A percentile compares a stretch with the other conserved stretches of the same genome.
Evolutionary conservation across 2,113 vertebrate species (phyloP).

Genomic region (Etheostoma spectabile): DNA sequence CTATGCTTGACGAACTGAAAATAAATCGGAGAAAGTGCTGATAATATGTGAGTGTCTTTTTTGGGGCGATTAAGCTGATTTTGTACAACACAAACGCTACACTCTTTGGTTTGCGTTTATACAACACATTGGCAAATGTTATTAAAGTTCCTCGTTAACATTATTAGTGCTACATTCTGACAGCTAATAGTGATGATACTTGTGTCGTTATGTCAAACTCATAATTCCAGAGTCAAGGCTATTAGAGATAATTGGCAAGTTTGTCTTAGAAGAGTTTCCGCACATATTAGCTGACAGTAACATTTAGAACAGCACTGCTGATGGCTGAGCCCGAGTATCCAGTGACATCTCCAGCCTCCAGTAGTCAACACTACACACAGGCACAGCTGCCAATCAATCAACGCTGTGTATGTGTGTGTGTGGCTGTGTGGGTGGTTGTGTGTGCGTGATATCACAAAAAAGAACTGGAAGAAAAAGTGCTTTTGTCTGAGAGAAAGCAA

Average conservation of each 20-base stretch:
- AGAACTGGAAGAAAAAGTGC: not conserved
- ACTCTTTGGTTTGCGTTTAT: not conserved
- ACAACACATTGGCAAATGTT: not conserved
- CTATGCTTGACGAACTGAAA: conserved; percentile 80
- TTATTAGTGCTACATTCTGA: conserved; percentile 17
- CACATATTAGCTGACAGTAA: conserved; percentile 58
- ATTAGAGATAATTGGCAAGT: conserved; percentile 49
- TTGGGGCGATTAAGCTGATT: not conserved
- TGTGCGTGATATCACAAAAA: too few relatives aligned
- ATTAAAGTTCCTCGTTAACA: not conserved
- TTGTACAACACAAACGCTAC: not conserved
- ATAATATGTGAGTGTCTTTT: conserved; percentile 47
- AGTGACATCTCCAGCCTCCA: conserved; percentile 64
- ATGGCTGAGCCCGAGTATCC: conserved; percentile 50
- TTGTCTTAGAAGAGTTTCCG: conserved; percentile 41
- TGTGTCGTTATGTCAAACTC: conserved; percentile 23
- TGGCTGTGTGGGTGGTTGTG: not conserved
- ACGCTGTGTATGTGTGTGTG: not conserved
- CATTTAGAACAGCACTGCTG: conserved; percentile 28
- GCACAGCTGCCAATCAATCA: conserved; percentile 54
- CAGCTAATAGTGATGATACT: conserved; percentile 12
- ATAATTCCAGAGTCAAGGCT: conserved; percentile 38
- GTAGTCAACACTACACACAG: conserved; percentile 50
- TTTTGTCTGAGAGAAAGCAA: conserved; percentile 31
- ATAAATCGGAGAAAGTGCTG: conserved; percentile 76